Base-by-base conservation (phyloP, 2,888 invertebrate genomes). In the Megaustenia siamemsis region DNA sequence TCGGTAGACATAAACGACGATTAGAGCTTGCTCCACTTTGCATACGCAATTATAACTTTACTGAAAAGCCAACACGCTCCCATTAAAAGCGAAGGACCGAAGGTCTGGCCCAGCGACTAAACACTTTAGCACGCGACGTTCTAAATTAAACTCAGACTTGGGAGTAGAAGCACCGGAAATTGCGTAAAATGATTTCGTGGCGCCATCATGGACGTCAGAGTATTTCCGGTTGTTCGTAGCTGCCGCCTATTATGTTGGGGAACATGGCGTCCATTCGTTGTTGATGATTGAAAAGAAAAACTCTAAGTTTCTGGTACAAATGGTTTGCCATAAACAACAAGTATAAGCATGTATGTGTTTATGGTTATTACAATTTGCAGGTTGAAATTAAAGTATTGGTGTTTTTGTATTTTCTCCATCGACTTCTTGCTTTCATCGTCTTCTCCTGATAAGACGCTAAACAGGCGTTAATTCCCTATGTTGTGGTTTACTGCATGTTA, bases 101-200 rank as follows among this genome's bases (percentile, higher is more conserved):
- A 21, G 66, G 75, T 38, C 49, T 45, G 82, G 28, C 35, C 60
- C 12, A 63, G 45, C 73, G 82, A 56, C 82, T 82, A 63, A 82
- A 82, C 82, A 82, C 82, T 82, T 82, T 18, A 75, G 75, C 82
- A 82, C 78, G 83, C 69, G 83, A 78, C 83, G 35, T 43, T 71
- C 69, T 32, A 83, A 78, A 77, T 83, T 83, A 79, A 79, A 63
- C 49, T 53, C 10, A 45, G 60, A 49, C 80, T 45, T 28, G n/a
- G 35, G 49, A 82, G 75, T 40, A 66, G 82, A 75, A 73, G 60
- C 82, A 56, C 79, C 78, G 86, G 86, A 86, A 86, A 86, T 86
- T 86, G 86, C 82, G 82, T 84, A 82, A 82, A 86, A 86, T 84
- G 82, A 86, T 84, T 84, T 86, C 66, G 73, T 75, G 86, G 86